Percentiles rank a stretch among this genome's conserved stretches.
These are phyloP conservation scores for Dasypus novemcinctus DNA, from an alignment of 2,113 vertebrate species.

Conservation along the genomic window DNA sequence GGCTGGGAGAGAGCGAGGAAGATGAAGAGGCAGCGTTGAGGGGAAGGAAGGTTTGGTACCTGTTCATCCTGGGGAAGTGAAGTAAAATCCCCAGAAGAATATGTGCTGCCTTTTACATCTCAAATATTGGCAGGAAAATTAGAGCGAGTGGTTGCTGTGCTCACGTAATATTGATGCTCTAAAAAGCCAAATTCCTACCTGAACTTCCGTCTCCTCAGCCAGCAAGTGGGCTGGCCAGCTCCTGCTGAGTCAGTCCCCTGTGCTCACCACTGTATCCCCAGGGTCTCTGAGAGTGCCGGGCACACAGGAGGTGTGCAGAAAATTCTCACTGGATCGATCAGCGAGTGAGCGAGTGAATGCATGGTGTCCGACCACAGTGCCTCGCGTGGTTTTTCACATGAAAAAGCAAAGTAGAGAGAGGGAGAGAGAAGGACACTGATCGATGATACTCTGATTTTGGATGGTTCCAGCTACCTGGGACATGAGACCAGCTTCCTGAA, in stretches of 20 bases:
- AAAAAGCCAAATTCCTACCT: neutral
- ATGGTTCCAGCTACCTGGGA: neutral
- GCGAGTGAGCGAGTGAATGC: neutral
- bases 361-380: neutral
- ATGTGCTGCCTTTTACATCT: neutral
- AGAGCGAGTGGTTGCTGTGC: neutral
- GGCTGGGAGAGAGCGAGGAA: neutral
- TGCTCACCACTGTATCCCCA: too few species aligned
- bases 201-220: too few species aligned
- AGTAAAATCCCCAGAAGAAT: neutral
- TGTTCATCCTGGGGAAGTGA: neutral
- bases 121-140: neutral
- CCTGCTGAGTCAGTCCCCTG: accelerated
- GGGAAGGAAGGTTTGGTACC: neutral
- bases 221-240: neutral
- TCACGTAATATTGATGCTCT: neutral
- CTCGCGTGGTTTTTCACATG: neutral
- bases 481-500: neutral
- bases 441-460: neutral
- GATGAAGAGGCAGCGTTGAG: neutral
- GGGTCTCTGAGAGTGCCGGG: accelerated
- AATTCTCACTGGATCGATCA: neutral
- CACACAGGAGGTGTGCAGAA: accelerated
- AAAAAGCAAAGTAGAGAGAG: neutral
- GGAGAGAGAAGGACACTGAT: neutral